These are phyloP conservation scores for Corythornis cristatus DNA, from an alignment of 2,113 vertebrate genomes.

Conservation along the genomic window DNA sequence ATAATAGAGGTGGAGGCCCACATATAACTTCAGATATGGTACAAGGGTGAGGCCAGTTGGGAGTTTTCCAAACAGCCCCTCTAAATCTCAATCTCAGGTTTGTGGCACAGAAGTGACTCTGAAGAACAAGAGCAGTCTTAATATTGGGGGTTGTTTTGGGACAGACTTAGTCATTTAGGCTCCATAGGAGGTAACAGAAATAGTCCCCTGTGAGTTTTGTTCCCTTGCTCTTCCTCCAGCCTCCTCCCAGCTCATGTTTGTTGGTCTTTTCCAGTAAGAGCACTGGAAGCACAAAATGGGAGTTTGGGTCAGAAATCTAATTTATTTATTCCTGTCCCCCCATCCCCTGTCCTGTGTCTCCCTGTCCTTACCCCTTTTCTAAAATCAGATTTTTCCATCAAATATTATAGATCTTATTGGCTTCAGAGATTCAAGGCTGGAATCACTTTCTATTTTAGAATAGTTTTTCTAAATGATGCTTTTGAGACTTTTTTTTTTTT, in stretches of 20 bases:
- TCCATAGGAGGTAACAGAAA: background rate
- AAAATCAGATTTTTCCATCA: background rate
- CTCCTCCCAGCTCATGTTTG: background rate
- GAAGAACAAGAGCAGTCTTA: background rate
- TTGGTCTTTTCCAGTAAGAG: background rate
- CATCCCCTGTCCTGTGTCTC: too few relatives aligned
- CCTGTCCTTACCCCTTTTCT: accelerated
- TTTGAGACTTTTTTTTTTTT: background rate
- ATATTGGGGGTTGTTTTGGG: background rate
- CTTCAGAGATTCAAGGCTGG: background rate
- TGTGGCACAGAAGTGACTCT: background rate
- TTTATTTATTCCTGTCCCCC: background rate
- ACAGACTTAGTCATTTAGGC: background rate
- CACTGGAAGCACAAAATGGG: background rate
- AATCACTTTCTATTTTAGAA: background rate
- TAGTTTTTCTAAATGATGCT: background rate
- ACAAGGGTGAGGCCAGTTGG: background rate
- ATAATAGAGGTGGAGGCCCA: background rate
- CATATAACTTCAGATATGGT: background rate
- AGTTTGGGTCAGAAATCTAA: background rate
- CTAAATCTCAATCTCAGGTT: background rate
- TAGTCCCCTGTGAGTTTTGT: background rate
- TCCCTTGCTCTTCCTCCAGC: background rate
- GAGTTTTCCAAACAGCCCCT: background rate
- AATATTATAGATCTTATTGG: background rate